Conservation (phyloP, 2,113 vertebrate genomes). For the Eurypyga helias region DNA sequence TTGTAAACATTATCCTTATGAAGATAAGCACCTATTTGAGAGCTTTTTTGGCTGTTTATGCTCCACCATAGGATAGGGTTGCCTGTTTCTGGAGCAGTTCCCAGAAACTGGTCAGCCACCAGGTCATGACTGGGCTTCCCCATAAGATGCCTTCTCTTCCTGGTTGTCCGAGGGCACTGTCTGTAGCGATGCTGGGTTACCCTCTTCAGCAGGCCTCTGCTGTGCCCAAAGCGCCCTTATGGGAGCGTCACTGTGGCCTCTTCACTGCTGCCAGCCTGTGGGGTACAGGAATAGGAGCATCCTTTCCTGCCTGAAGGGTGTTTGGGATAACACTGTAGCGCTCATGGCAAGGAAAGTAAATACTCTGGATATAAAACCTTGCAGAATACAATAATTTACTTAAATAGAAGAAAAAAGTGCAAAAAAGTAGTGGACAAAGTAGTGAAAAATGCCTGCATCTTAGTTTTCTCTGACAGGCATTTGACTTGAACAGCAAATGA, state of each 20-base stretch:
- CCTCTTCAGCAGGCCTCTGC: not conserved
- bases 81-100: not conserved
- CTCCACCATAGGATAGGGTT: not conserved
- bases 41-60: not conserved
- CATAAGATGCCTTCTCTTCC: not conserved
- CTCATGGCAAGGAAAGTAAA: not conserved
- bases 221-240: not conserved
- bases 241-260: not conserved
- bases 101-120: not conserved
- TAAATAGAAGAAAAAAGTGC: not conserved
- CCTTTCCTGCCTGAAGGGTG: not conserved
- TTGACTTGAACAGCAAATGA: not conserved
- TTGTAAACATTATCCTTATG: not conserved
- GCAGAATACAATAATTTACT: not conserved
- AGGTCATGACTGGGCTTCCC: not conserved
- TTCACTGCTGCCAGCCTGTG: not conserved
- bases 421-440: not conserved
- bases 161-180: accelerated
- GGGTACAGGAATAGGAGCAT: not conserved
- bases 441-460: not conserved
- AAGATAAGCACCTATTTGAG: not conserved
- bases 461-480: not conserved
- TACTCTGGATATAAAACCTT: not conserved
- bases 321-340: not conserved
- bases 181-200: not conserved